Conservation (phyloP, 2,797 vertebrate species). For the Phrynocephalus vlangalii region DNA sequence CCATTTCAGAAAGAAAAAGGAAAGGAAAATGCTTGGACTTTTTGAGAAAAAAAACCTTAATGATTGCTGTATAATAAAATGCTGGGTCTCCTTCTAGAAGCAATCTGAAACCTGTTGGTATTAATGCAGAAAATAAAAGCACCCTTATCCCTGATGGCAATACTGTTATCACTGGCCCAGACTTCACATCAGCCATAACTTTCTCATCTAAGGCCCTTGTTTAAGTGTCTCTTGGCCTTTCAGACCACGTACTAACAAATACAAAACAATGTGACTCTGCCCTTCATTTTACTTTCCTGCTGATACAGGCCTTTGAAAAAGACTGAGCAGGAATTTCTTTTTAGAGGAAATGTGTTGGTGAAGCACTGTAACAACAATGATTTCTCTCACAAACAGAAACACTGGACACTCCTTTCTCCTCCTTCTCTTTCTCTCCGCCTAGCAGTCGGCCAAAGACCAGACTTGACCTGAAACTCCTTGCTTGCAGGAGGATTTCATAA, state of each 20-base stretch:
- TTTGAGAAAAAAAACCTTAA: background rate
- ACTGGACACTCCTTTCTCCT: no score
- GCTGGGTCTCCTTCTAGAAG: background rate
- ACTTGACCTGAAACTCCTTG: no score
- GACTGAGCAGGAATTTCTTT: background rate
- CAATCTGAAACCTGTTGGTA: background rate
- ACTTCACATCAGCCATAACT: background rate
- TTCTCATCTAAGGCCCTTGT: background rate
- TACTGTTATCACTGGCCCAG: background rate
- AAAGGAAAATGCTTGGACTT: background rate
- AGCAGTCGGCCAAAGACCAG: background rate
- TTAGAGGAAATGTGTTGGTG: background rate
- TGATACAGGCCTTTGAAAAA: constrained; percentile 2
- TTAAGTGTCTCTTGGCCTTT: background rate
- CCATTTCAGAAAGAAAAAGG: background rate
- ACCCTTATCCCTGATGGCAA: background rate
- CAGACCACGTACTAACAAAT: background rate
- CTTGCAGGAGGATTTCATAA: no score
- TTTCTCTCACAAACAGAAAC: background rate
- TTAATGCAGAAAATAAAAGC: background rate
- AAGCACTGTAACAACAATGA: background rate
- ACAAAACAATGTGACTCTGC: background rate
- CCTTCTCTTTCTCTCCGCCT: background rate
- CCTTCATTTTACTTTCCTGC: constrained; percentile 1
- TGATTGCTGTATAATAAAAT: background rate